phyloP scores from a whole-genome alignment of 2,113 vertebrate species.

The Perccottus glenii region DNA sequence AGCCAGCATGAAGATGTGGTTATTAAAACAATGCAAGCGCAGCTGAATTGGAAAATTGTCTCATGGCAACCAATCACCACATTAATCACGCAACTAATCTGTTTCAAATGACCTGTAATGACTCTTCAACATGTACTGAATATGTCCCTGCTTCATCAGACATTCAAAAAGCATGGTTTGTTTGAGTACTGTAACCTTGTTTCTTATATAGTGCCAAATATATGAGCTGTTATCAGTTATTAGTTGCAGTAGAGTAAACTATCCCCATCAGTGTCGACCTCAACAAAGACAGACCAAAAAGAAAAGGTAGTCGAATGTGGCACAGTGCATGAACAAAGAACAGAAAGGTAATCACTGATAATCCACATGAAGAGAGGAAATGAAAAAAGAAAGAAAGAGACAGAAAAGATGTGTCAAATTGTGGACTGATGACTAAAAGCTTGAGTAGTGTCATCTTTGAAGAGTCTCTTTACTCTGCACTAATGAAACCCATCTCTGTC shows the following conservation, averaged over 20 bases:
- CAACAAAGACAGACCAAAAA: no score
- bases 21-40: constrained; percentile 2
- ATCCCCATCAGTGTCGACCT: no score
- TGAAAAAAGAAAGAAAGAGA: constrained; percentile 13
- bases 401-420: constrained; percentile 7
- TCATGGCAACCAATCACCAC: constrained; percentile 16
- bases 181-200: neutral
- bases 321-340: neutral
- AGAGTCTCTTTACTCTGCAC: neutral
- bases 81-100: neutral
- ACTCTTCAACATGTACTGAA: neutral
- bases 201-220: no score
- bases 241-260: no score
- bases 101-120: neutral
- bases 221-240: no score
- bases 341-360: constrained; percentile 50
- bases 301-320: no score
- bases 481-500: neutral
- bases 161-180: neutral
- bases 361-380: constrained; percentile 33
- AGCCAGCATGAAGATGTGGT: constrained; percentile 2
- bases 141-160: neutral
- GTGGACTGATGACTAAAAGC: neutral
- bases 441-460: constrained; percentile 11
- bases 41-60: neutral